These are phyloP conservation scores for Lasioglossum figueresi DNA, from an alignment of 2,888 invertebrate genomes.

Conservation along the genomic window DNA sequence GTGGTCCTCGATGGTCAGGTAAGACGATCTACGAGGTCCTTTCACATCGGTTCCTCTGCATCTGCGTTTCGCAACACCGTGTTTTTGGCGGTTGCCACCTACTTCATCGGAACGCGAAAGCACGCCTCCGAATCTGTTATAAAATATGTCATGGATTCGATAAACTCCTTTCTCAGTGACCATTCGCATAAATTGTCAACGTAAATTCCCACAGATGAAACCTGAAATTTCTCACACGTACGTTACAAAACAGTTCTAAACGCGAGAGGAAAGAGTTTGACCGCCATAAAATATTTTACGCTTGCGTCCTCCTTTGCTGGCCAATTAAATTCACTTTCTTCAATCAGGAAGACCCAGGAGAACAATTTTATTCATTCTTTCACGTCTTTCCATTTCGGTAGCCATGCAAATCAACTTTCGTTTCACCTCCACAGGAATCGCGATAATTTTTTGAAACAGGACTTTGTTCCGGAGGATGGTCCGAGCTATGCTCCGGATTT, in stretches of 20 bases:
- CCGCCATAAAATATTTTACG: neutral
- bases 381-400: neutral
- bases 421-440: neutral
- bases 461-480: neutral
- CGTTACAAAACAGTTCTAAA: too few relatives aligned
- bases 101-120: neutral
- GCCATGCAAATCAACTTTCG: neutral
- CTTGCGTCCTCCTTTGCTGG: neutral
- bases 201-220: too few relatives aligned
- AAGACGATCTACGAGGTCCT: constrained; percentile 46
- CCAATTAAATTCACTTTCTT: neutral
- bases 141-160: neutral
- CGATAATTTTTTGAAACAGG: neutral
- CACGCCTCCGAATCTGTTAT: neutral
- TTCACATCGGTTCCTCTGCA: constrained; percentile 48
- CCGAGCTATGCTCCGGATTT: too few relatives aligned
- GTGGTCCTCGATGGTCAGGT: constrained; percentile 53
- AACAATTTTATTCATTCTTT: neutral
- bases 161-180: neutral
- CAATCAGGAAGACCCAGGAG: neutral
- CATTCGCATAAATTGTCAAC: neutral
- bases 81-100: constrained; percentile 10
- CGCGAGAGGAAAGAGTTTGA: neutral
- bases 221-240: too few relatives aligned
- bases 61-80: constrained; percentile 27